Evolutionary conservation across 2,888 invertebrate genomes (phyloP).

Genomic region (Tenthredo distinguenda): DNA sequence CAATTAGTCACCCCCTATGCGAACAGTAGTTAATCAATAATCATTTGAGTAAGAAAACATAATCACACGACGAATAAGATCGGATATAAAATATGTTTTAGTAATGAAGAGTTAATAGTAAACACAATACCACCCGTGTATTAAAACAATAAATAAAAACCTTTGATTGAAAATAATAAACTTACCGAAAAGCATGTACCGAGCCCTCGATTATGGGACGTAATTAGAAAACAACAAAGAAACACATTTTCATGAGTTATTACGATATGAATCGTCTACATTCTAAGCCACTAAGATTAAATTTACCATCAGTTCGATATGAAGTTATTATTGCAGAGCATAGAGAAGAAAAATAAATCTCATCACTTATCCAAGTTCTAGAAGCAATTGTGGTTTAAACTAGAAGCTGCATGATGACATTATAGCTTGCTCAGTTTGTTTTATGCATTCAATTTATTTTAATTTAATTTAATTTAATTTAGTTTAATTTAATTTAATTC

Average conservation of each 20-base stretch:
- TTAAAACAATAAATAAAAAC: slow-evolving; percentile 52
- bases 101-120: slow-evolving; percentile 48
- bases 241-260: slow-evolving; percentile 73
- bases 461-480: not conserved
- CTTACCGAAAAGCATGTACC: slow-evolving; percentile 75
- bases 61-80: slow-evolving; percentile 27
- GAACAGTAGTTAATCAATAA: slow-evolving; percentile 32
- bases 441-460: not conserved
- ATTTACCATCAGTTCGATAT: slow-evolving; percentile 30
- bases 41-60: slow-evolving; percentile 13
- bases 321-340: slow-evolving; percentile 15
- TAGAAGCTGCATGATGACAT: not conserved
- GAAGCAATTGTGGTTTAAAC: not conserved
- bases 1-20: slow-evolving; percentile 42
- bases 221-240: slow-evolving; percentile 76
- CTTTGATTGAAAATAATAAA: slow-evolving; percentile 62
- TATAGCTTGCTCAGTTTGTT: slow-evolving; percentile 3
- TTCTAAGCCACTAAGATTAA: slow-evolving; percentile 32
- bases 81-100: slow-evolving; percentile 27
- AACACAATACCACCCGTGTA: slow-evolving; percentile 46
- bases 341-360: not conserved
- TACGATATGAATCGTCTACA: slow-evolving; percentile 51
- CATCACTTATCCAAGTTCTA: slow-evolving; percentile 13
- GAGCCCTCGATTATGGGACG: slow-evolving; percentile 76
- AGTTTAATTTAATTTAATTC: not conserved